A percentile compares a stretch with the other conserved stretches of the same genome.
phyloP scores from a whole-genome alignment of 1,140 invertebrate species.

The Danaus melanippus region DNA sequence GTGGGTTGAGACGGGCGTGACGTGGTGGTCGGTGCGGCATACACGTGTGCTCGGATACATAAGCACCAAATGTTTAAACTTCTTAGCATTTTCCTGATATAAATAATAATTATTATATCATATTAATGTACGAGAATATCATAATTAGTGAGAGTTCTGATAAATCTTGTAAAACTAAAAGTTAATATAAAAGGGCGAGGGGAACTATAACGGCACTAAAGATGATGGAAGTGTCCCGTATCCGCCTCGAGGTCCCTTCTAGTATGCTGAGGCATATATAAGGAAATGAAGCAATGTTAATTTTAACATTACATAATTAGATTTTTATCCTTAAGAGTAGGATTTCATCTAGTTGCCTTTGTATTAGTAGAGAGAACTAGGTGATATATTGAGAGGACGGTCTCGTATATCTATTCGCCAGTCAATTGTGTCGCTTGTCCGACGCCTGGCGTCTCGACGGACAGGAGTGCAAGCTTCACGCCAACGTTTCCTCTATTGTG shows the following conservation, averaged over 20 bases:
- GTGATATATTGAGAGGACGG: slow-evolving; percentile 46
- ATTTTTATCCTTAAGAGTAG: slow-evolving; percentile 70
- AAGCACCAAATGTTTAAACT: slow-evolving; percentile 52
- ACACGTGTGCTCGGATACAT: slow-evolving; percentile 44
- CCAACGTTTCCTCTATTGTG: slow-evolving; percentile 20
- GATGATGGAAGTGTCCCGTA: slow-evolving; percentile 23
- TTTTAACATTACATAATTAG: slow-evolving; percentile 69
- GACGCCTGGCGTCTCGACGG: slow-evolving; percentile 20
- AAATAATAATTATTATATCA: slow-evolving; percentile 30
- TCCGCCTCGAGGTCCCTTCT: slow-evolving; percentile 21
- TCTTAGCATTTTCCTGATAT: slow-evolving; percentile 53
- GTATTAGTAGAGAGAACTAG: slow-evolving; percentile 65
- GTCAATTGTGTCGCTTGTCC: slow-evolving; percentile 56
- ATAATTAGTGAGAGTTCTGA: slow-evolving; percentile 29
- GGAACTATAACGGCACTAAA: slow-evolving; percentile 55
- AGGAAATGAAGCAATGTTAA: slow-evolving; percentile 69
- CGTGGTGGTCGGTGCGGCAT: slow-evolving; percentile 46
- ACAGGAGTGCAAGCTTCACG: slow-evolving; percentile 19
- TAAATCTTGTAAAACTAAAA: slow-evolving; percentile 26
- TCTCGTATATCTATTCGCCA: slow-evolving; percentile 46
- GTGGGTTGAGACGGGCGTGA: slow-evolving; percentile 40
- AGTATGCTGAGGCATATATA: slow-evolving; percentile 40
- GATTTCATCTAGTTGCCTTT: slow-evolving; percentile 71
- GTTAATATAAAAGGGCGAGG: slow-evolving; percentile 10
- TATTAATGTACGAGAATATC: slow-evolving; percentile 29